Base-by-base conservation (phyloP, 2,113 vertebrate genomes). In the Megaceryle torquata region DNA sequence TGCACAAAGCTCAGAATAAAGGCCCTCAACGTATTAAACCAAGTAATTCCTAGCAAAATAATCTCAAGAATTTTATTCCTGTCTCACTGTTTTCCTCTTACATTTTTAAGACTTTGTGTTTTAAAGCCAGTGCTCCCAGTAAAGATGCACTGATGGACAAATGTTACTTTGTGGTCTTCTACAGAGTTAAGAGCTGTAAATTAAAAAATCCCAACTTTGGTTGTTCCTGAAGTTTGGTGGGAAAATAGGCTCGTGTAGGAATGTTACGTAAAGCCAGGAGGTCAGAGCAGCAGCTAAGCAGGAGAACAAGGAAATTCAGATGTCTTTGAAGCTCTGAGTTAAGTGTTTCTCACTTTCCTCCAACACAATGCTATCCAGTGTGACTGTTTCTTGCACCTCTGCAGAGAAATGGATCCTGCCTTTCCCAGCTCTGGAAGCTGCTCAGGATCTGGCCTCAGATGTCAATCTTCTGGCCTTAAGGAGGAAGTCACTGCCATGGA, bases 301-400 rank as follows among this genome's bases (percentile, higher is more conserved):
- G 71, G 67, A 11, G 33, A 13, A 24, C 0, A 5, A 54, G 76
- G 24, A 53, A 50, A 8, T 8, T 0, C 0, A 4, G 1, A 39
- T 35, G n/a, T 12, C 29, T 69, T 46, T 4, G 5, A 7, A n/a
- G 25, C 39, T 37, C 28, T 56, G 28, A 56, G 53, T 54, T 53
- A 15, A 19, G 8, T 21, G 63, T 5, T 76, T 46, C 48, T 46
- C 25, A 35, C 19, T 20, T 28, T 53, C 24, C 51, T 53, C 28
- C 48, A 68, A 59, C 2, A 51, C 44, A 59, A 7, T 9, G 6
- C 54, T 19, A 15, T 14, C 19, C 16, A 19, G 43, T 3, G 9
- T 3, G 20, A 31, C 2, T 14, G 24, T 9, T 50, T 29, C 41
- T 29, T 1, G 20, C 8, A 20, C 46, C 46, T 10, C 46, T 46